Conservation (phyloP, 2,797 vertebrate genomes). For the Tapirus indicus region DNA sequence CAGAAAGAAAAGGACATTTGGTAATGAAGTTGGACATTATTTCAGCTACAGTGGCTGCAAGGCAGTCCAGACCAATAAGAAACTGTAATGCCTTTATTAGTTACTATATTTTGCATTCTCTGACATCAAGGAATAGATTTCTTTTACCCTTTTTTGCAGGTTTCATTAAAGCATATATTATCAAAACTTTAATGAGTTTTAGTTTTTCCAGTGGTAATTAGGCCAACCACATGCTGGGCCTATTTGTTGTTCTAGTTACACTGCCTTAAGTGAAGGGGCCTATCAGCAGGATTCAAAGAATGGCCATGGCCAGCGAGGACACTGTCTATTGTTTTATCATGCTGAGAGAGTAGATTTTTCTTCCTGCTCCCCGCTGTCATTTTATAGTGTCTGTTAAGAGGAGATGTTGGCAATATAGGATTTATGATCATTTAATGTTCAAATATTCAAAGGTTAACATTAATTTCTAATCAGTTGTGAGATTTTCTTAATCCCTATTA, state of each 20-base stretch:
- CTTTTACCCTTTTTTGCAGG: constrained; percentile 65
- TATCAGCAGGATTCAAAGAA: constrained; percentile 78
- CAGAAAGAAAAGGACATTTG: neutral
- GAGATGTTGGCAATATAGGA: neutral
- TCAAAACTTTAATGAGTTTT: constrained; percentile 68
- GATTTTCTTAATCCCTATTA: neutral
- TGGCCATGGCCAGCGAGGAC: constrained; percentile 62
- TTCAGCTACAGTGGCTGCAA: neutral
- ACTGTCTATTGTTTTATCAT: constrained; percentile 66
- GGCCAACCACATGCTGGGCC: constrained; percentile 75
- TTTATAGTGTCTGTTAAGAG: neutral
- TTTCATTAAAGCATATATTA: constrained; percentile 63
- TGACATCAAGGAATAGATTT: neutral
- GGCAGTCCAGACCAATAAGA: neutral
- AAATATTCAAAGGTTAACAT: neutral
- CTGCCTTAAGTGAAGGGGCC: constrained; percentile 75
- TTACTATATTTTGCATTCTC: neutral
- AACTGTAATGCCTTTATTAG: neutral
- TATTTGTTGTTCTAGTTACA: constrained; percentile 80
- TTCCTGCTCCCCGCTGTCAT: fast-evolving
- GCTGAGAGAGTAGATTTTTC: constrained; percentile 19
- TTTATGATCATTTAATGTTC: neutral
- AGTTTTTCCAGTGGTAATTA: constrained; percentile 82
- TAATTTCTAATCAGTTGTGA: neutral
- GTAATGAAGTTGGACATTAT: neutral